Evolutionary conservation across 2,888 invertebrate species (phyloP).

Genomic region (Cataglyphis cursor): DNA sequence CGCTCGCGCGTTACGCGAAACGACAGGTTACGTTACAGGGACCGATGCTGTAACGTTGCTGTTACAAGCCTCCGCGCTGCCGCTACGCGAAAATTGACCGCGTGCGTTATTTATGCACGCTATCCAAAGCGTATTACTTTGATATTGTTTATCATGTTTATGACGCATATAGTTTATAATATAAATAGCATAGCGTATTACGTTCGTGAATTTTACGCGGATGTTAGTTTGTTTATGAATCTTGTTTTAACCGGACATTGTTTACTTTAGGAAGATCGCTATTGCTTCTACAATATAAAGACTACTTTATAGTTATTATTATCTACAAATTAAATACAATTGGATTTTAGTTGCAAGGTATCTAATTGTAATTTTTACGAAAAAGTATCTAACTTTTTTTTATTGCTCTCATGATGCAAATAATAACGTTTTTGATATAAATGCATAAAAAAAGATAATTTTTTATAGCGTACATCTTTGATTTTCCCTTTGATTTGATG

Average conservation of each 20-base stretch:
- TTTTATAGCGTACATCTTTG: background rate
- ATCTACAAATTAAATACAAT: constrained; percentile 7
- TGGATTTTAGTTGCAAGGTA: background rate
- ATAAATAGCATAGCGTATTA: background rate
- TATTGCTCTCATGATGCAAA: background rate
- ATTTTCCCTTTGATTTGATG: background rate
- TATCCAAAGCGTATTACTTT: constrained; percentile 23
- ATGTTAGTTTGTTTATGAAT: background rate
- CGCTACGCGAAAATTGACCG: constrained; percentile 33
- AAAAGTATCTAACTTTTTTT: background rate
- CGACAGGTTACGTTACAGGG: constrained; percentile 24
- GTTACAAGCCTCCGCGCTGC: constrained; percentile 2
- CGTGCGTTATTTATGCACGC: constrained; percentile 20
- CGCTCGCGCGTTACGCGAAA: constrained; percentile 40
- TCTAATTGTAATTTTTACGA: background rate
- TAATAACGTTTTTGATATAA: background rate
- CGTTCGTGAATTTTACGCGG: background rate
- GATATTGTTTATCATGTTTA: constrained; percentile 15
- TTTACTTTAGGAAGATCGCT: background rate
- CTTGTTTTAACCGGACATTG: constrained; percentile 6
- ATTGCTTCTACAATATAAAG: constrained; percentile 9
- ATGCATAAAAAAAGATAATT: background rate
- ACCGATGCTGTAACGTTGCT: constrained; percentile 20
- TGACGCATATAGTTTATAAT: background rate
- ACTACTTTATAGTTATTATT: background rate